phyloP scores from a whole-genome alignment of 2,888 invertebrate genomes.

The Plagodis dolabraria region DNA sequence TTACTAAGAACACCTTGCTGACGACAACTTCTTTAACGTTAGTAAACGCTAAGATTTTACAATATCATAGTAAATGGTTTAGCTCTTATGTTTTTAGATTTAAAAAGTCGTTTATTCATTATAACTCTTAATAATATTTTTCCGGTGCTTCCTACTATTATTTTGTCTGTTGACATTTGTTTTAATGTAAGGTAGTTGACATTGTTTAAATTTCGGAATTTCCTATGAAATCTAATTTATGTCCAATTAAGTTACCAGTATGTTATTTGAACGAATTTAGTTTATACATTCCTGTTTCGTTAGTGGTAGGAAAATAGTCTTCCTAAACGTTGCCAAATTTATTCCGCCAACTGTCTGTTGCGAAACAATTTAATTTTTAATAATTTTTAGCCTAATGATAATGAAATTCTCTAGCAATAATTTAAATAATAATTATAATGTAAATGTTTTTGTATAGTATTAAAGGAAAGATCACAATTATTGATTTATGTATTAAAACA shows the following conservation, averaged over 20 bases:
- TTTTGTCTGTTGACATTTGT: conserved; percentile 80
- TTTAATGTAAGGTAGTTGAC: conserved; percentile 75
- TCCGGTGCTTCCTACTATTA: conserved; percentile 82
- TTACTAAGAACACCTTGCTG: conserved; percentile 30
- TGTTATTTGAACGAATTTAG: conserved; percentile 82
- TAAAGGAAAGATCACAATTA: conserved; percentile 64
- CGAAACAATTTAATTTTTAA: conserved; percentile 75
- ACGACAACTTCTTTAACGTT: conserved; percentile 24
- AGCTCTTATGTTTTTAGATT: conserved; percentile 26
- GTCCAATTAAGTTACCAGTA: conserved; percentile 79
- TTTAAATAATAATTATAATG: conserved; percentile 68
- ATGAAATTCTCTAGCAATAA: conserved; percentile 84
- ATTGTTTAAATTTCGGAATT: conserved; percentile 68
- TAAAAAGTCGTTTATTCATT: conserved; percentile 20
- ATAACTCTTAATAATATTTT: conserved; percentile 66
- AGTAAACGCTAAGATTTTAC: conserved; percentile 16
- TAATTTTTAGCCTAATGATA: conserved; percentile 75
- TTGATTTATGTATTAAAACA: conserved; percentile 64
- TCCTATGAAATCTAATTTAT: conserved; percentile 60
- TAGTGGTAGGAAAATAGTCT: conserved; percentile 84
- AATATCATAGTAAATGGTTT: conserved; percentile 5
- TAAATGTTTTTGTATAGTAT: conserved; percentile 84
- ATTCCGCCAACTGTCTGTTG: conserved; percentile 80
- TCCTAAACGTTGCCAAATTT: conserved; percentile 84
- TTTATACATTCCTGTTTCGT: conserved; percentile 82